Conservation (phyloP, 2,888 invertebrate genomes). For the Papilio gigon region DNA sequence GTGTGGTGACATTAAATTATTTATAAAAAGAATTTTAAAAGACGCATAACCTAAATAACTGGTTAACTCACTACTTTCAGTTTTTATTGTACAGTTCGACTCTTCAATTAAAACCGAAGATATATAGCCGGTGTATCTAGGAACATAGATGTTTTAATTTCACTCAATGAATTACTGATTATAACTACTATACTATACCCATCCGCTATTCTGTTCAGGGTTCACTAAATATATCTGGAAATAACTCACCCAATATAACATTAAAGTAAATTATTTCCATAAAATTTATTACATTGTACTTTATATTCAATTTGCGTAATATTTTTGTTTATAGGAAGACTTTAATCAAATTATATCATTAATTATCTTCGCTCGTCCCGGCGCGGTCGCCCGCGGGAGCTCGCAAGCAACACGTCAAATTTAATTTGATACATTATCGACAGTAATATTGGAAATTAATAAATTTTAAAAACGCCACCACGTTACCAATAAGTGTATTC, state of each 20-base stretch:
- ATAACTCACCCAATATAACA: not conserved
- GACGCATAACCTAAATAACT: no score
- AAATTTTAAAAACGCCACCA: constrained; percentile 21
- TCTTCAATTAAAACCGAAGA: no score
- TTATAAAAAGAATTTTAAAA: no score
- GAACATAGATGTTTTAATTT: no score
- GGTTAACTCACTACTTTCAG: no score
- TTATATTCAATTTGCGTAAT: constrained; percentile 7
- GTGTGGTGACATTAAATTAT: no score
- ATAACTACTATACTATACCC: no score
- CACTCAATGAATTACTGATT: no score
- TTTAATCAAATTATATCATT: constrained; percentile 69
- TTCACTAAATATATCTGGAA: not conserved
- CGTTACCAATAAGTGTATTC: constrained; percentile 11
- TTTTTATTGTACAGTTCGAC: no score
- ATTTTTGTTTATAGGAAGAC: constrained; percentile 46
- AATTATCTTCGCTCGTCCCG: constrained; percentile 56
- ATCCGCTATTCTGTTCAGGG: no score
- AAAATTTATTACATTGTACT: not conserved
- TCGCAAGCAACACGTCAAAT: constrained; percentile 61
- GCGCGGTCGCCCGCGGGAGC: constrained; percentile 45
- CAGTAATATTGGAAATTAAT: constrained; percentile 37
- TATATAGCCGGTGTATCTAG: no score
- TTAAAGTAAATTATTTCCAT: not conserved
- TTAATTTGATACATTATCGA: constrained; percentile 57